Base-by-base conservation (phyloP, 2,888 invertebrate genomes). In the Pachycephus smyrnensis region DNA sequence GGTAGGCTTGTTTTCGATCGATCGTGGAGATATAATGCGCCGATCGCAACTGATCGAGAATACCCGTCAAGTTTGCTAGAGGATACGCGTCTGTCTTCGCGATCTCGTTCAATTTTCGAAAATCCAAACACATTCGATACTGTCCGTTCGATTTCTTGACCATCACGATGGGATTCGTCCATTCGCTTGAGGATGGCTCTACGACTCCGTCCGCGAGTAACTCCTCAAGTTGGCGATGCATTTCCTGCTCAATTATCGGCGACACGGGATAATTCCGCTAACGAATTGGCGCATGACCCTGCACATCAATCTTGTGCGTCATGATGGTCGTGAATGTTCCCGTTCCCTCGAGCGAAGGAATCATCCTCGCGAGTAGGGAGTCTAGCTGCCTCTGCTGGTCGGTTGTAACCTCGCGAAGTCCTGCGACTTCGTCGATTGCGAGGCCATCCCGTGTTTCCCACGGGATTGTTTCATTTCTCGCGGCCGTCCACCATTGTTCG, bases 41-140 rank as follows among this genome's bases (percentile, higher is more conserved):
- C 11, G 77, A 40, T 73, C 69, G 32, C 11, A 81, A 68, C 36
- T 73, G 33, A n/a, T 77, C 68, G 31, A 81, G 69, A 1, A 77
- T 73, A 32, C 69, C 73, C 1, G 23, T 75, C 3, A 80, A 78
- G 6, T 69, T 55, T 12, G 76, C 80, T 11, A 81, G 37, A 3
- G 78, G 81, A 68, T 80, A 78, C 23, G 77, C 79, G 36, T 80
- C 77, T 68, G 30, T 55, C 36, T 35, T 35, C 15, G 77, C 69
- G 30, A 80, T 40, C n/a, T n/a, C 15, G 33, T 80, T 80, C 3
- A 80, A 68, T 55, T 76, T 69, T 15, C 80, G 35, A 33, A 76
- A 80, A 37, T 80, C 78, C 3, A 80, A 37, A 68, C 77, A 76
- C 31, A 79, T 73, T 31, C 73, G 73, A 73, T 30, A 73, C 12